Base-by-base conservation (phyloP, 2,113 vertebrate genomes). In the Psettodes erumei region DNA sequence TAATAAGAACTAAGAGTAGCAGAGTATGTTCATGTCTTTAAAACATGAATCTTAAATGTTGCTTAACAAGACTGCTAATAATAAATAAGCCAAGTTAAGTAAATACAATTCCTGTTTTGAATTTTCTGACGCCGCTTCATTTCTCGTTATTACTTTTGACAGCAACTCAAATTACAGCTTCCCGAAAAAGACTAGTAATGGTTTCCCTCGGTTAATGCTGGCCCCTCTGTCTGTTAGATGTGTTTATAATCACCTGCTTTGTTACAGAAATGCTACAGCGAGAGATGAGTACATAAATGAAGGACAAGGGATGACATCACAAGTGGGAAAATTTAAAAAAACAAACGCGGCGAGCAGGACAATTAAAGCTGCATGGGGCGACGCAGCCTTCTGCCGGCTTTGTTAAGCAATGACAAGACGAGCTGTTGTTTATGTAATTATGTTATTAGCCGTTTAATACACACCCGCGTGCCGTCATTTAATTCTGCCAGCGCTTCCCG, bases 361-460 rank as follows among this genome's bases (percentile, higher is more conserved):
- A 32, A 60, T 69, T 56, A 54, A 55, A 47, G 56, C 70, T 43
- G 28, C 43, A 37, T 33, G 43, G 35, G 67, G 70, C 19, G 8
- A 12, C n/a, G 86, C 85, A 81, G 79, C 79, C 79, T 85, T 79
- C 82, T 80, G 84, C 69, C 74, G n/a, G 75, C 83, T 59, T 87
- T 89, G 88, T 89, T 90, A 86, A 76, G 81, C 70, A 0, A 53
- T 32, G 81, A 82, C 75, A 73, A 61, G 79, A 40, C n/a, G 27
- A 64, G 84, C 81, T 71, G 79, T 74, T 84, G 81, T 87, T 70
- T 88, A 48, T 85, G 87, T 89, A 86, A 89, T 92, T 90, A 89
- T 87, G 88, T 88, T 89, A 90, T 90, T 90, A 90, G 77, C 83
- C 81, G 64, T 90, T 88, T 85, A 87, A 89, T 85, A 85, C 83